These are phyloP conservation scores for Brachionus angularis DNA, from an alignment of 1,140 invertebrate genomes.

Conservation along the genomic window DNA sequence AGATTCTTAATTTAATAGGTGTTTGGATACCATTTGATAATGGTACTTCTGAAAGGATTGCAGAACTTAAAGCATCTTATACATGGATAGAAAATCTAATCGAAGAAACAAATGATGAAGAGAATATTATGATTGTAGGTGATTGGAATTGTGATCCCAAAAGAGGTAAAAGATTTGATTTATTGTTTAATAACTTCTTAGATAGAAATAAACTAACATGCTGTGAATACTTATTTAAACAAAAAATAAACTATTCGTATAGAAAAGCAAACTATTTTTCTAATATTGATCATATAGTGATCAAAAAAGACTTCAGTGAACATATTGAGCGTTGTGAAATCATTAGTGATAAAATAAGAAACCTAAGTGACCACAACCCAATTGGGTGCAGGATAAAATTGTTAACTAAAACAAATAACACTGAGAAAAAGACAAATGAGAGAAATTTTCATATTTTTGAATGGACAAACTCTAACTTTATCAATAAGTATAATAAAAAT, in stretches of 20 bases:
- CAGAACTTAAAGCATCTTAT: constrained; percentile 6
- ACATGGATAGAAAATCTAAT: not conserved
- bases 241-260: not conserved
- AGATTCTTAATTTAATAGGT: constrained; percentile 16
- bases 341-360: not conserved
- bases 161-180: constrained; percentile 14
- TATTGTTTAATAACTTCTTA: not conserved
- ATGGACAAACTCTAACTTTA: not conserved
- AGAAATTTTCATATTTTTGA: constrained; percentile 20
- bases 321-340: too few species aligned
- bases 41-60: constrained; percentile 19
- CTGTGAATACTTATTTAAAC: not conserved
- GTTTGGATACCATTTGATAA: constrained; percentile 27
- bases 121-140: constrained; percentile 9
- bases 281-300: constrained; percentile 15
- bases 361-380: constrained; percentile 14
- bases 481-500: constrained; percentile 1
- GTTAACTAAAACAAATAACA: not conserved
- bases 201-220: not conserved
- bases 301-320: not conserved
- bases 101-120: not conserved
- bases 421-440: not conserved
- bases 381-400: not conserved
- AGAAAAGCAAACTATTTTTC: constrained; percentile 12
- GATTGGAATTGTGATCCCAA: constrained; percentile 19